A percentile compares a stretch with the other conserved stretches of the same genome.
These are phyloP conservation scores for Blastomussa wellsi DNA, from an alignment of 92 coral and sea anemone genomes.

Conservation along the genomic window DNA sequence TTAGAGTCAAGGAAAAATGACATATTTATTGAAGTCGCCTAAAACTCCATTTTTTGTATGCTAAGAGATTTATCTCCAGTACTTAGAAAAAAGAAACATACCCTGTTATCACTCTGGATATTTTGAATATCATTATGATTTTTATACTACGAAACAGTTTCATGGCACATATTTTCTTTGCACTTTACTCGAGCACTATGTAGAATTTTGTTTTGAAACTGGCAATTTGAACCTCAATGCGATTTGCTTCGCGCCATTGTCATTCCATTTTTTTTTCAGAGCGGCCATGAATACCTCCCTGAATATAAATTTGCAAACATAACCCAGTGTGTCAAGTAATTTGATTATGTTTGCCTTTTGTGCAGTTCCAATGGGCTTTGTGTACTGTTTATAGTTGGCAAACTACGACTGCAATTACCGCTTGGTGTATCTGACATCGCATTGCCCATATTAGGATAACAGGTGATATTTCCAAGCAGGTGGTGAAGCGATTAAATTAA, in stretches of 20 bases:
- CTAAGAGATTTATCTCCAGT: background rate
- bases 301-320: slow-evolving; percentile 26
- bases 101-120: background rate
- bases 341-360: slow-evolving; percentile 31
- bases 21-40: background rate
- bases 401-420: slow-evolving; percentile 20
- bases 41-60: background rate
- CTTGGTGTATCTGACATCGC: slow-evolving; percentile 22
- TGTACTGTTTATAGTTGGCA: slow-evolving; percentile 28
- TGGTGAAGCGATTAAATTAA: slow-evolving; percentile 24
- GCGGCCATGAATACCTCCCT: background rate
- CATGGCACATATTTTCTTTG: background rate
- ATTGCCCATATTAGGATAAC: slow-evolving; percentile 36
- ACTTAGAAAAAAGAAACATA: background rate
- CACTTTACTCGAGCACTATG: background rate
- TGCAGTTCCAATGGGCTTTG: slow-evolving; percentile 26
- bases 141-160: background rate
- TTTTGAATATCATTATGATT: slow-evolving; percentile 2
- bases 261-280: background rate
- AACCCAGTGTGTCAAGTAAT: slow-evolving; percentile 5
- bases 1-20: background rate
- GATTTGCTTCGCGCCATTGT: background rate
- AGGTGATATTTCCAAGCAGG: slow-evolving; percentile 35
- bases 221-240: background rate
- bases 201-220: background rate